Evolutionary conservation across 2,113 vertebrate genomes (phyloP), one percentile per base, ranked within the genome.

Genomic region (Amphilophus citrinellus): DNA sequence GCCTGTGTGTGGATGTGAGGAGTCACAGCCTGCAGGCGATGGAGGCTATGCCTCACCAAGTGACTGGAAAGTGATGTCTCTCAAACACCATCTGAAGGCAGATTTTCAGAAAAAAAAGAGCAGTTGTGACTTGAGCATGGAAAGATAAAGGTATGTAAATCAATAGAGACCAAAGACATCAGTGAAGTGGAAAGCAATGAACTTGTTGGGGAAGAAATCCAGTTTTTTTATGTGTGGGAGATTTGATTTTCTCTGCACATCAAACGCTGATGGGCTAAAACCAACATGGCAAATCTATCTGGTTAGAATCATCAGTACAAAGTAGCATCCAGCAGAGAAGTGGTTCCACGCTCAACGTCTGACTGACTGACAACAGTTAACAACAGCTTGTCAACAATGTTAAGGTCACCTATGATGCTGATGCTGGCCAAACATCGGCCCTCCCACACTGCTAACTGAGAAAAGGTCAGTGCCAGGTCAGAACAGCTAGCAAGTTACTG

Each of bases 131-230:
- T 50, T 76, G 44, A 78, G 32, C 78, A 59, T 8, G 18, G 22
- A 78, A 47, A 73, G 35, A 73, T 71, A 27, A 58, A 73, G 58
- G 47, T 44, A 82, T 73, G 76, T 75, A 86, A 79, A 86, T 86
- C 44, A 62, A 50, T 11, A 58, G 71, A 76, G 24, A 77, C 44
- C 35, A 18, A 35, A 53, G 35, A 66, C 22, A 22, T 35, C 2
- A 13, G 15, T 63, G 24, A 24, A 75, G 84, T 79, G 63, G 79
- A 56, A 50, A 83, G 47, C 62, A 57, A 32, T 58, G 18, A 42
- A 75, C 27, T 65, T 10, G 30, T 10, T 20, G 60, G 58, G 24
- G 32, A 63, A 15, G 22, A 76, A 30, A 20, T 27, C 0, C 11
- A 56, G 2, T 58, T 58, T 66, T 65, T n/a, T n/a, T 11, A 5